A percentile compares a stretch with the other conserved stretches of the same genome.
Conservation (phyloP, 1,140 invertebrate genomes). For the Coenobita brevimanus region DNA sequence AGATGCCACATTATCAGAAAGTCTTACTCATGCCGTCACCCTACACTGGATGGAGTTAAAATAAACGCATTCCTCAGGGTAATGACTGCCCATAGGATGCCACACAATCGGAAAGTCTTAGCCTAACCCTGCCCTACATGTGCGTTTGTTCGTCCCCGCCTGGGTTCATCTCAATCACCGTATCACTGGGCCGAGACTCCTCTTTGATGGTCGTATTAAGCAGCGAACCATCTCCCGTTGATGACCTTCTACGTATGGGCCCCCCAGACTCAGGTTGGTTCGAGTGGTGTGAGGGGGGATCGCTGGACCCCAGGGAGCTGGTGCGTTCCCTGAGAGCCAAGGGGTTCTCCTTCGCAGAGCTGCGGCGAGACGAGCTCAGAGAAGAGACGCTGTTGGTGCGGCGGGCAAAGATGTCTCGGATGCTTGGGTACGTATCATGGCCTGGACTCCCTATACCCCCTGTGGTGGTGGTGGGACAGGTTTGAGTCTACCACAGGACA, state of each 20-base stretch:
- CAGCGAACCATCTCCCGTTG: conserved; percentile 29
- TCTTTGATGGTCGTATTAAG: conserved; percentile 47
- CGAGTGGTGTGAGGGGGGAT: background rate
- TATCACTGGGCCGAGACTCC: conserved; percentile 28
- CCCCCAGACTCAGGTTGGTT: background rate
- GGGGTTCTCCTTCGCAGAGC: conserved; percentile 31
- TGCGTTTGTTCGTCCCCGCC: conserved; percentile 19
- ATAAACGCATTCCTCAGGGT: no score
- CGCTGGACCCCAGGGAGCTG: background rate
- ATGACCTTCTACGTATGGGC: conserved; percentile 1
- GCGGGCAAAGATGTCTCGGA: conserved; percentile 54
- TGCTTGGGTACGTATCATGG: conserved; percentile 29
- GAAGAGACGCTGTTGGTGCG: conserved; percentile 28
- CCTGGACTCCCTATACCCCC: background rate
- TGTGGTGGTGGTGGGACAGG: background rate
- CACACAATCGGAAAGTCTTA: no score
- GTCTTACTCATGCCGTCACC: no score
- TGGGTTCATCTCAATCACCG: conserved; percentile 45
- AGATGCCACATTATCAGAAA: no score
- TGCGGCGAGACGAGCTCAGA: conserved; percentile 26
- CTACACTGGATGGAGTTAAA: no score
- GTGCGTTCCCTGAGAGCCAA: conserved; percentile 9
- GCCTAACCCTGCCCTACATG: conserved; percentile 47
- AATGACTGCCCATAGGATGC: no score
- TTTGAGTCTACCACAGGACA: no score